These are phyloP conservation scores for Thymelicus acteon DNA, from an alignment of 2,888 invertebrate genomes.

Conservation along the genomic window DNA sequence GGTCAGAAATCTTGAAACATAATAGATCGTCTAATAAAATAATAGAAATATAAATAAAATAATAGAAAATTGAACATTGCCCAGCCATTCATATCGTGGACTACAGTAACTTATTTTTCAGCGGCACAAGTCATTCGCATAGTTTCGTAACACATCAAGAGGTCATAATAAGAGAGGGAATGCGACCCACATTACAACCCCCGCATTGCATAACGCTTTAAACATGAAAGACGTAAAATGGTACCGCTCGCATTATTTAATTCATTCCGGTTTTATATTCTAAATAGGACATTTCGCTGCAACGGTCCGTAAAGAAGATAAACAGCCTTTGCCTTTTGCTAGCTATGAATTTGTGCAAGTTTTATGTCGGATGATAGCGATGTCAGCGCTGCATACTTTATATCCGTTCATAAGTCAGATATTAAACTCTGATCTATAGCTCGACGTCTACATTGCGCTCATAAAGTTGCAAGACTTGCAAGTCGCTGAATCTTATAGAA, in stretches of 20 bases:
- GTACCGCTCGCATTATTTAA: conserved; percentile 35
- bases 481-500: neutral
- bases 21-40: too few species aligned
- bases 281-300: conserved; percentile 33
- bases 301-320: conserved; percentile 23
- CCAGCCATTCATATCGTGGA: too few species aligned
- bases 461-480: neutral
- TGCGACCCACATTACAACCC: conserved; percentile 23
- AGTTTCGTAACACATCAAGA: conserved; percentile 7
- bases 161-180: conserved; percentile 19
- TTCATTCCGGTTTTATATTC: conserved; percentile 34
- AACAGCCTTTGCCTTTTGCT: conserved; percentile 12
- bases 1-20: too few species aligned
- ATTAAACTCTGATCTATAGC: neutral
- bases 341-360: conserved; percentile 18
- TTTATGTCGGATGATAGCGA: conserved; percentile 16
- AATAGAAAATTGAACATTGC: too few species aligned
- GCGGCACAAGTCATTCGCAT: conserved; percentile 4
- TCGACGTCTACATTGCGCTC: neutral
- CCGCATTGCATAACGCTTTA: conserved; percentile 28
- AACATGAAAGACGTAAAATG: conserved; percentile 24
- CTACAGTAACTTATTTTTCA: neutral
- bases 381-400: conserved; percentile 6
- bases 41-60: too few species aligned
- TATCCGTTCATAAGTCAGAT: neutral